These are phyloP conservation scores for Metopia argyrocephala DNA, from an alignment of 2,888 invertebrate genomes.

Conservation along the genomic window DNA sequence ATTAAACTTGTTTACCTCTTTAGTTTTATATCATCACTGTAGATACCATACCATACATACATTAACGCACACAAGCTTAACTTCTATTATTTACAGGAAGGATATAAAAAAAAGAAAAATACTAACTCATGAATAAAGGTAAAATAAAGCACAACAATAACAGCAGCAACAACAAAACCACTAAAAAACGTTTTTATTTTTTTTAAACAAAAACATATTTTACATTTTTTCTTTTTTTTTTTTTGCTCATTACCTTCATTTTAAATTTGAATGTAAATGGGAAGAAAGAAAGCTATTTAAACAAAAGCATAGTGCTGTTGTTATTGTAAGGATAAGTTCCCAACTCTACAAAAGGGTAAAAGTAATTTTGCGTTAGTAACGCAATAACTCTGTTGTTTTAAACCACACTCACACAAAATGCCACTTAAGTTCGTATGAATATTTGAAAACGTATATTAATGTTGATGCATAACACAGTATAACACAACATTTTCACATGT, in stretches of 20 bases:
- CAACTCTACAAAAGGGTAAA: slow-evolving; percentile 22
- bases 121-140: no score
- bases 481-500: slow-evolving; percentile 5
- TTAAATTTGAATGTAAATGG: neutral
- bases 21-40: no score
- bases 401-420: neutral
- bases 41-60: neutral
- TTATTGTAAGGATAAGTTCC: neutral
- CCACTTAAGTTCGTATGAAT: neutral
- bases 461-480: slow-evolving; percentile 17
- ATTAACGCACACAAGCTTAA: neutral
- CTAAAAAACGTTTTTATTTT: slow-evolving; percentile 8
- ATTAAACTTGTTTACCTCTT: no score
- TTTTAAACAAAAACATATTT: slow-evolving; percentile 15
- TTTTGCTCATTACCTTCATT: neutral
- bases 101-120: no score
- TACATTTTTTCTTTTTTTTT: neutral
- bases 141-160: neutral
- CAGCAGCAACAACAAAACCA: slow-evolving; percentile 1
- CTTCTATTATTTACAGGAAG: neutral
- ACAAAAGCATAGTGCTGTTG: neutral
- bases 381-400: neutral
- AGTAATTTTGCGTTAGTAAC: slow-evolving; percentile 39
- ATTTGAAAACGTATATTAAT: slow-evolving; percentile 15
- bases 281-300: neutral